Base-by-base conservation (phyloP, 2,888 invertebrate genomes). In the Sinelater perroti region DNA sequence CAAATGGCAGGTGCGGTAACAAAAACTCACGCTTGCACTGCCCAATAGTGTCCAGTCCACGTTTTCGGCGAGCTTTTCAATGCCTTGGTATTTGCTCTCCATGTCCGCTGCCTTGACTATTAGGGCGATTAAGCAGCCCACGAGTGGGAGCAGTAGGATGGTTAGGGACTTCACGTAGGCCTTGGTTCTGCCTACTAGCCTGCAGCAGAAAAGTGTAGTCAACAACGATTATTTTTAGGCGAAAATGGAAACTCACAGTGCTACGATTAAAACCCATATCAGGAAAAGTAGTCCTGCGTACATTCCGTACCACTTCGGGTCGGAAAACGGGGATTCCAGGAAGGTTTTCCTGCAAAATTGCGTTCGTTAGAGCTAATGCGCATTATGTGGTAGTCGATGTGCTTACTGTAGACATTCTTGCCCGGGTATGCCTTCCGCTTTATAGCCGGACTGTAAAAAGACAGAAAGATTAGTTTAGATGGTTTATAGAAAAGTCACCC, bases 261-360 rank as follows among this genome's bases (percentile, higher is more conserved):
- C 76, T 70, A 85, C 82, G 66, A 86, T 79, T 71, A 86, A 79
- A 69, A 85, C 81, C 87, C 87, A 87, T 70, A 86, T 80, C 69
- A 84, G 75, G 74, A 87, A 83, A 72, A 87, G 79, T 69, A 86
- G 79, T 63, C 83, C 83, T 40, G 83, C 80, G 78, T 84, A 85
- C 70, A 86, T 82, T 63, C 85, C 85, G 69, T 85, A 83, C 82
- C 86, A 87, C 72, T 83, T 83, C 3, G 85, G 84, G 67, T 85
- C 82, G 61, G 82, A 81, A 61, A 83, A 81, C 61, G 85, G 83
- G 62, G 85, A 82, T 70, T 83, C 82, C 67, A 87, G 74, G 75
- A 87, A 78, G 4, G 78, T 78, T 66, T 74, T 72, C 60, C 77
- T 78, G 60, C 36, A 72, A 73, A 35, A 3, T 31, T 7, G 8